These are phyloP conservation scores for Odontamblyopus rebecca DNA, from an alignment of 2,797 vertebrate genomes.

Conservation along the genomic window DNA sequence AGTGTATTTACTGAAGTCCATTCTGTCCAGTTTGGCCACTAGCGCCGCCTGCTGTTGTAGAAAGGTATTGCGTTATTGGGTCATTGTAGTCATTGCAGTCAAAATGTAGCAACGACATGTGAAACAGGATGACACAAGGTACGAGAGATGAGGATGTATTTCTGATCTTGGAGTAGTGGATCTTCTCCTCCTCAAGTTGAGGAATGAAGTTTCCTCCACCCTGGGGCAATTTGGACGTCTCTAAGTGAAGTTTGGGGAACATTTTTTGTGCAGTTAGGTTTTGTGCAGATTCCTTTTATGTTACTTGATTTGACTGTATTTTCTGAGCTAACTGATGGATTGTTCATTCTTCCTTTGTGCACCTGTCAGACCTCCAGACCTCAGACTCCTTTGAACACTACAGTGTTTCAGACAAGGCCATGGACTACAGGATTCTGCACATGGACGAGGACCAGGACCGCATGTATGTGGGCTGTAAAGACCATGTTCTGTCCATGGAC, in stretches of 20 bases:
- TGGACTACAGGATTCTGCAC: constrained; percentile 95
- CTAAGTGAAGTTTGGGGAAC: too few relatives aligned
- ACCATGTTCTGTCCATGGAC: constrained; percentile 94
- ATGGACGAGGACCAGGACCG: constrained; percentile 99
- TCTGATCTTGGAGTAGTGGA: not conserved
- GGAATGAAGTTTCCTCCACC: too few relatives aligned
- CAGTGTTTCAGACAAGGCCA: constrained; percentile 85
- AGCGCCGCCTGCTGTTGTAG: too few relatives aligned
- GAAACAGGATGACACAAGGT: too few relatives aligned
- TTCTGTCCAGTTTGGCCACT: too few relatives aligned
- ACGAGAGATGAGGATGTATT: not conserved
- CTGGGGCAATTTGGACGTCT: too few relatives aligned
- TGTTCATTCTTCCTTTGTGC: constrained; percentile 16
- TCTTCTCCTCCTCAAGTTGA: not conserved
- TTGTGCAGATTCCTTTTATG: too few relatives aligned
- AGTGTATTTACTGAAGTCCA: too few relatives aligned
- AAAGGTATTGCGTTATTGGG: too few relatives aligned
- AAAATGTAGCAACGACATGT: too few relatives aligned
- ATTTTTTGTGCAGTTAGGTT: not conserved
- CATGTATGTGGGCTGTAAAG: constrained; percentile 96
- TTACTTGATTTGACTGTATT: too few relatives aligned
- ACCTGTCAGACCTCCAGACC: constrained; percentile 83
- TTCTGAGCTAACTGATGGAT: not conserved
- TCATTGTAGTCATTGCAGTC: too few relatives aligned
- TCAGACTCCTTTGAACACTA: constrained; percentile 88